Evolutionary conservation across 2,113 vertebrate genomes (phyloP).

Genomic region (Parus major): DNA sequence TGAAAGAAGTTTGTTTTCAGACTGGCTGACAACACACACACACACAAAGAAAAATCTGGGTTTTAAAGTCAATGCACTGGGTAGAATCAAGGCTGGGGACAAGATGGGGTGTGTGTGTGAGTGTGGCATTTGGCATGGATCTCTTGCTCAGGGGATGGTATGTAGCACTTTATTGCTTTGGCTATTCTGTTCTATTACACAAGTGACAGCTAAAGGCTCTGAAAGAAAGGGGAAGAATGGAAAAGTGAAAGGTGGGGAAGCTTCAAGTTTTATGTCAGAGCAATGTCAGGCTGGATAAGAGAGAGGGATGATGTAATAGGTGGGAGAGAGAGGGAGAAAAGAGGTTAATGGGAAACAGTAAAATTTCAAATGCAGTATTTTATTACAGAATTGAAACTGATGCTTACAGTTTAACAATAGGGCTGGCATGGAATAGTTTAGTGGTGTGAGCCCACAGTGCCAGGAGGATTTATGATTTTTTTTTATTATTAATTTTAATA

Average conservation of each 20-base stretch:
- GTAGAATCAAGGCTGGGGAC: neutral
- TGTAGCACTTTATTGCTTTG: constrained; percentile 22
- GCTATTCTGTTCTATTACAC: constrained; percentile 44
- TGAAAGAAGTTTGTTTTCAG: neutral
- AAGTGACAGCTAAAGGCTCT: constrained; percentile 53
- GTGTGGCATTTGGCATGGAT: constrained; percentile 7
- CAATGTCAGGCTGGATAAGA: constrained; percentile 40
- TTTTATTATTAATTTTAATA: constrained; percentile 14
- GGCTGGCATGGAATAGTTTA: constrained; percentile 50
- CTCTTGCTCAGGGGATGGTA: neutral
- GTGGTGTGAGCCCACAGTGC: constrained; percentile 42
- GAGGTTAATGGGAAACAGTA: constrained; percentile 65
- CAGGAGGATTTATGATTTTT: constrained; percentile 51
- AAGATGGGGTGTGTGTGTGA: neutral
- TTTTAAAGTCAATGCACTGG: neutral
- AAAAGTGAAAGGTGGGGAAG: constrained; percentile 63
- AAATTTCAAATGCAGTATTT: constrained; percentile 69
- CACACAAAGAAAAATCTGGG: neutral
- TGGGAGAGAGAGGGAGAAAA: constrained; percentile 43
- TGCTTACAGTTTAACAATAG: constrained; percentile 65
- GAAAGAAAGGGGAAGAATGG: constrained; percentile 7
- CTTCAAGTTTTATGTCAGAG: constrained; percentile 54
- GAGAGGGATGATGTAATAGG: constrained; percentile 60
- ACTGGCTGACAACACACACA: neutral
- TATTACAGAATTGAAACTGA: constrained; percentile 66